phyloP scores from a whole-genome alignment of 1,140 invertebrate genomes.

The Stegodyphus mimosarum region DNA sequence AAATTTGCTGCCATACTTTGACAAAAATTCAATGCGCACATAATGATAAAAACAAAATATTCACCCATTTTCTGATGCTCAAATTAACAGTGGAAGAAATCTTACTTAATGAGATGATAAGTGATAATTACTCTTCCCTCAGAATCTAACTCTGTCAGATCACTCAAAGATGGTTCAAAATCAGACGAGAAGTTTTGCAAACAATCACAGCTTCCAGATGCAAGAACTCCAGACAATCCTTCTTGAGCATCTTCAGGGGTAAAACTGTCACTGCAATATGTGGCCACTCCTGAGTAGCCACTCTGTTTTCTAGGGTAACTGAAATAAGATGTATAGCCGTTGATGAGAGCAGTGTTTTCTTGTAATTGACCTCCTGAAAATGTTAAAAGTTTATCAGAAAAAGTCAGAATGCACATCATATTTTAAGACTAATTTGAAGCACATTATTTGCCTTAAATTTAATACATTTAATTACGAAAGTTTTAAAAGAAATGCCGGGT shows the following conservation, averaged over 20 bases:
- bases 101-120: slow-evolving; percentile 69
- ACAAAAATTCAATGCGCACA: too few relatives aligned
- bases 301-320: slow-evolving; percentile 69
- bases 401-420: too few relatives aligned
- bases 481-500: too few relatives aligned
- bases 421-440: too few relatives aligned
- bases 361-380: slow-evolving; percentile 69
- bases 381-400: neutral
- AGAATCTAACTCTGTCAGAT: slow-evolving; percentile 66
- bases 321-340: slow-evolving; percentile 72
- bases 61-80: too few relatives aligned
- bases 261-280: slow-evolving; percentile 68
- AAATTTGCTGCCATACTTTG: too few relatives aligned
- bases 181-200: neutral
- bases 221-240: slow-evolving; percentile 66
- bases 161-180: slow-evolving; percentile 23
- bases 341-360: slow-evolving; percentile 69
- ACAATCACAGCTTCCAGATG: slow-evolving; percentile 62
- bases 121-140: slow-evolving; percentile 72
- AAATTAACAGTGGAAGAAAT: neutral
- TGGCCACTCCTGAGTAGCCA: slow-evolving; percentile 73
- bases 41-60: too few relatives aligned
- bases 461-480: too few relatives aligned
- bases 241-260: slow-evolving; percentile 70
- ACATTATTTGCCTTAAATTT: too few relatives aligned